Evolutionary conservation across 1,140 invertebrate genomes (phyloP).

Genomic region (Bicyclus anynana): DNA sequence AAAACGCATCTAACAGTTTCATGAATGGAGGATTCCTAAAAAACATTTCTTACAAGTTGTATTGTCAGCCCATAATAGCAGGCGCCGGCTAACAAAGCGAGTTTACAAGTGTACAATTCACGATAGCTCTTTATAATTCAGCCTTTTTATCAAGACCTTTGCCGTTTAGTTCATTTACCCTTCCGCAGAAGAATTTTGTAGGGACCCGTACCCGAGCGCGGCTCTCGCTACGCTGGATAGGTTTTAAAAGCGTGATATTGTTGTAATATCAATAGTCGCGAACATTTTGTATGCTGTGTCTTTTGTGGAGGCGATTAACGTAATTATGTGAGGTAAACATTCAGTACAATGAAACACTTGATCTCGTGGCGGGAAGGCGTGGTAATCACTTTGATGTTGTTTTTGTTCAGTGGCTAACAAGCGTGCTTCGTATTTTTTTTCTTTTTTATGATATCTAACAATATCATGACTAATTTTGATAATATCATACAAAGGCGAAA

Average conservation of each 20-base stretch:
- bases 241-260: constrained; percentile 69
- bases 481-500: no score
- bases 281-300: constrained; percentile 63
- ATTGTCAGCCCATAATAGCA: constrained; percentile 71
- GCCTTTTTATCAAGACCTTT: constrained; percentile 58
- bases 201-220: constrained; percentile 25
- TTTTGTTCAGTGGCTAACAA: neutral
- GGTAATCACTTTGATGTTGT: neutral
- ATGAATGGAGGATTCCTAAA: constrained; percentile 73
- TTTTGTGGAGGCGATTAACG: constrained; percentile 64
- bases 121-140: constrained; percentile 70
- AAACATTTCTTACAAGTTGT: constrained; percentile 74
- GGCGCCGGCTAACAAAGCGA: constrained; percentile 68
- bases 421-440: neutral
- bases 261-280: constrained; percentile 71
- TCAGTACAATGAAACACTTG: constrained; percentile 41
- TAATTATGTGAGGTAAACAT: constrained; percentile 62
- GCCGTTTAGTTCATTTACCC: constrained; percentile 37
- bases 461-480: no score
- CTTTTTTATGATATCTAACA: neutral
- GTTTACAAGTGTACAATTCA: constrained; percentile 75
- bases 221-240: constrained; percentile 57
- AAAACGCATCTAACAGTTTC: constrained; percentile 66
- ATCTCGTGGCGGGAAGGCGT: constrained; percentile 26
- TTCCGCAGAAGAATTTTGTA: constrained; percentile 33